Evolutionary conservation across 1,140 invertebrate species (phyloP), one percentile per base, ranked within the genome.

Genomic region (Drosophila kohkoa): DNA sequence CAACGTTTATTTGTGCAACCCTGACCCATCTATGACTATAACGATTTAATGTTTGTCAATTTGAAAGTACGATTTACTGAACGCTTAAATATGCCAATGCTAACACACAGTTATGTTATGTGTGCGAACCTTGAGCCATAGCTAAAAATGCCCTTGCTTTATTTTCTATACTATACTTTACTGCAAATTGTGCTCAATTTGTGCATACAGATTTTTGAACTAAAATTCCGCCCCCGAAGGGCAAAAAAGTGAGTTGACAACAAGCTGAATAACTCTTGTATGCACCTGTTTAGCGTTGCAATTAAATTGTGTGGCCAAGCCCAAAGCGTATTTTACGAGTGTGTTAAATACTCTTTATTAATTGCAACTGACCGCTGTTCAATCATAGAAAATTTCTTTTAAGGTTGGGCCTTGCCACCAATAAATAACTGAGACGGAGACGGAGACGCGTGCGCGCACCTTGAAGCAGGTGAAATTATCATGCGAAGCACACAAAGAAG

Each of bases 331-430:
- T 13, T 49, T 28, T 11, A 8, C 48, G 65, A 64, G 43, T 64
- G 49, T 52, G 77, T 70, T 85, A 85, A 85, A 75, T 63, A 48
- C 75, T 25, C 20, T 79, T 86, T 86, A 86, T 86, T 86, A 81
- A 86, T 85, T 78, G 73, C 65, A 43, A 32, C 78, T 52, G 41
- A 10, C 48, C 51, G 49, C 13, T 54, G 75, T 57, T 70, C 58
- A 64, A 57, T 54, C 70, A 72, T 78, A 79, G 82, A 86, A 81
- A 86, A 86, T 77, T 86, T 51, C 57, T 63, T 64, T 64, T 60
- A 49, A 46, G 71, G 62, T 65, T 48, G 59, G 67, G 77, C 79
- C 55, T 28, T 25, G 48, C 54, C 49, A 57, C 52, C 35, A 38
- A 54, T 45, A 73, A 65, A 72, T 66, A 69, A 25, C 20, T 0